phyloP scores from a whole-genome alignment of 1,140 invertebrate genomes.

The Doryteuthis pealeii region DNA sequence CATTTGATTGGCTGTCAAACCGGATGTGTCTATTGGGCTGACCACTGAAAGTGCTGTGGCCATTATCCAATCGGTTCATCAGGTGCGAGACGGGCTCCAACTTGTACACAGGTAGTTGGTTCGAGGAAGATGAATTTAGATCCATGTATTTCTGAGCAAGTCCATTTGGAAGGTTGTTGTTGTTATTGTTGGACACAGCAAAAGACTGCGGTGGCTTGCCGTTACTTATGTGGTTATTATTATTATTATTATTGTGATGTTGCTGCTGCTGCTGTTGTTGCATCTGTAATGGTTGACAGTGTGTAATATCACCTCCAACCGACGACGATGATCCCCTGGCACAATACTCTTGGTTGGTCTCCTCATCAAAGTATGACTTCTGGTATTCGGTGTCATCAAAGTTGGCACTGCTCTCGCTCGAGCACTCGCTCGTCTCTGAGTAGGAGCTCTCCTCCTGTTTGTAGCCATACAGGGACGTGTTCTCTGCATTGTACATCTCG shows the following conservation, averaged over 20 bases:
- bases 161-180: conserved; percentile 26
- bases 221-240: not conserved
- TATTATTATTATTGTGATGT: not conserved
- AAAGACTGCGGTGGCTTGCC: too few species aligned
- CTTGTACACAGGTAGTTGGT: conserved; percentile 38
- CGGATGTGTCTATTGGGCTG: too few species aligned
- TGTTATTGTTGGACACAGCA: conserved; percentile 9
- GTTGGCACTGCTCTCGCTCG: conserved; percentile 33
- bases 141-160: conserved; percentile 40
- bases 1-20: too few species aligned
- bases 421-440: conserved; percentile 64
- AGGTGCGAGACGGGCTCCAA: conserved; percentile 55
- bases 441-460: conserved; percentile 68
- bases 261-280: not conserved
- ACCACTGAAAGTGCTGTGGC: too few species aligned
- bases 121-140: conserved; percentile 28
- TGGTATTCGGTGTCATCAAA: conserved; percentile 33
- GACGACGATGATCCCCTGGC: not conserved
- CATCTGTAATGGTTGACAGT: not conserved
- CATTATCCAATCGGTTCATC: conserved; percentile 41
- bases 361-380: conserved; percentile 34
- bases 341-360: conserved; percentile 24
- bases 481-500: conserved; percentile 66
- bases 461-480: conserved; percentile 68
- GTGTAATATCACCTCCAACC: not conserved